Base-by-base conservation (phyloP, 2,113 vertebrate species). In the Mystacornis crossleyi region DNA sequence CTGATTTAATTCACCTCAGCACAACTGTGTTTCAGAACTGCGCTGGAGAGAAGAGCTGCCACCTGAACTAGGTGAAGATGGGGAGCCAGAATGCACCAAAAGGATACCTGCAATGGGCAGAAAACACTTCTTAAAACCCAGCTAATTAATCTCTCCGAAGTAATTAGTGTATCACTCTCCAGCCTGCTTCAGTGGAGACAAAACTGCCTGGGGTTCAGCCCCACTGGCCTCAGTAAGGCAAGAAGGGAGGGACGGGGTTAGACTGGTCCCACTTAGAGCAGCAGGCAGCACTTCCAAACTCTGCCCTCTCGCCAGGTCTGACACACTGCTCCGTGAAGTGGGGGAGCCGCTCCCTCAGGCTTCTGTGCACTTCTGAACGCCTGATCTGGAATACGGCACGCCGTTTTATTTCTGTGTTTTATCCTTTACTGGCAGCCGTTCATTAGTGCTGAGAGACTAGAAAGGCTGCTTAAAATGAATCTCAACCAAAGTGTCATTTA, bases 1-100 rank as follows among this genome's bases (percentile, higher is more conserved):
- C 12, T 18, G 64, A 53, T 70, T 80, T 43, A 50, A 74, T 62
- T 61, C 64, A 33, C 34, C 33, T 42, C 4, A 34, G 45, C 38
- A 60, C 29, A 61, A 2, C 24, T 2, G 0, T 0, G 28, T 29
- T 40, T 53, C 58, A 55, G 51, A 81, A 3, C 12, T 10, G 50
- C 3, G 3, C 53, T 57, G 34, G n/a, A 53, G 70, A 3, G 10
- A 21, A 48, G 29, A 55, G 57, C 61, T 66, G 18, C 2, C 65
- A 16, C 55, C 42, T 25, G 26, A 58, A 26, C 48, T 3, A 1
- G 17, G 19, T 7, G 10, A 38, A 18, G 26, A 4, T 1, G 0
- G 12, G 67, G 9, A 75, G 9, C 9, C 47, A 64, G 34, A 54
- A n/a, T 1, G n/a, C 40, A 28, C 69, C 40, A 17, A 29, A 72